Evolutionary conservation across 2,888 invertebrate genomes (phyloP).

Genomic region (Selenia dentaria): DNA sequence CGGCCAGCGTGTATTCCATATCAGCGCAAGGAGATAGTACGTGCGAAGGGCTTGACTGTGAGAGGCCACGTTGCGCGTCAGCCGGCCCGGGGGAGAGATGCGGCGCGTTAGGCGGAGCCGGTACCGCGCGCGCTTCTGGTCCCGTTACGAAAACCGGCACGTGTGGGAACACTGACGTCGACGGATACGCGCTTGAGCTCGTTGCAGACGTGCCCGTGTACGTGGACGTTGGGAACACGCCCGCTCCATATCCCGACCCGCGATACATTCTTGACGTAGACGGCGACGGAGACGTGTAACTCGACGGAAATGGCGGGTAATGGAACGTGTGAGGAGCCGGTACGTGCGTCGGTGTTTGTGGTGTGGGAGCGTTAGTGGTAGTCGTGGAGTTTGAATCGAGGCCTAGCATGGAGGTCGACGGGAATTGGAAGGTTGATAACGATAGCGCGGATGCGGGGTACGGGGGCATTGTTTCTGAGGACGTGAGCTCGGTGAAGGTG

Average conservation of each 20-base stretch:
- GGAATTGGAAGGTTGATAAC: background rate
- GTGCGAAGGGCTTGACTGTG: conserved; percentile 88
- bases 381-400: background rate
- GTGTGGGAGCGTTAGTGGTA: background rate
- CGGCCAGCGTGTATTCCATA: conserved; percentile 57
- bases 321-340: background rate
- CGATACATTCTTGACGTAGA: background rate
- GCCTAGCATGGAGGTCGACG: conserved; percentile 3
- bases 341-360: conserved; percentile 1
- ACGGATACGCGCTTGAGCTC: background rate
- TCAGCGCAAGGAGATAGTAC: conserved; percentile 52
- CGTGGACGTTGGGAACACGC: conserved; percentile 1
- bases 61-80: conserved; percentile 84
- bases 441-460: background rate
- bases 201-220: background rate
- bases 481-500: background rate
- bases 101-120: conserved; percentile 69
- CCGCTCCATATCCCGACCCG: background rate
- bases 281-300: background rate
- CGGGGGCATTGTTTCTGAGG: background rate
- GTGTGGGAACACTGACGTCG: conserved; percentile 2
- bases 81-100: conserved; percentile 5
- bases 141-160: conserved; percentile 46
- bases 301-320: background rate
- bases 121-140: background rate